Conservation (phyloP, 1,140 invertebrate species). For the Agrilus planipennis region DNA sequence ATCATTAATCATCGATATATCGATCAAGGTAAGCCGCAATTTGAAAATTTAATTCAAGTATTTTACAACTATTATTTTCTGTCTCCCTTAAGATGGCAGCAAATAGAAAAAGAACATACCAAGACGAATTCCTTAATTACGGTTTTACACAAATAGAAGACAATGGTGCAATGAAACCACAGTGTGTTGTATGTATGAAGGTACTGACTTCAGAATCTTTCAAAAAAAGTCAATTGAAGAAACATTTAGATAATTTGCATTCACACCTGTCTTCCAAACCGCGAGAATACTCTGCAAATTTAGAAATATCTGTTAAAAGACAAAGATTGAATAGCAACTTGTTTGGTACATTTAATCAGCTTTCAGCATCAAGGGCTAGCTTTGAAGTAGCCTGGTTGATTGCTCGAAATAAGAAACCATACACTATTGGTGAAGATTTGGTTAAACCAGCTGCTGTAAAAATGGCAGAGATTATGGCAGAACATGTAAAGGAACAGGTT, state of each 20-base stretch:
- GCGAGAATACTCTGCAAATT: slow-evolving; percentile 17
- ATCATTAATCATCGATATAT: slow-evolving; percentile 15
- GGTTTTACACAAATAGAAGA: slow-evolving; percentile 17
- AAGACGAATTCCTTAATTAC: slow-evolving; percentile 20
- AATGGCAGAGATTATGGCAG: slow-evolving; percentile 13
- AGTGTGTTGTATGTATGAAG: slow-evolving; percentile 20
- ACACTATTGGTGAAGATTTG: slow-evolving; percentile 17
- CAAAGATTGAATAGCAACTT: slow-evolving; percentile 17
- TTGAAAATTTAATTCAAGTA: slow-evolving; percentile 17
- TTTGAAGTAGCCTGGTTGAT: slow-evolving; percentile 19
- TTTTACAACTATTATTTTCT: slow-evolving; percentile 15
- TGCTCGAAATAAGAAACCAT: slow-evolving; percentile 17
- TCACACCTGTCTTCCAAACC: slow-evolving; percentile 14
- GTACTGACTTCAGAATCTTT: slow-evolving; percentile 20
- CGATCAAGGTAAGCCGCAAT: slow-evolving; percentile 17
- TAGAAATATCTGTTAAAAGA: slow-evolving; percentile 16
- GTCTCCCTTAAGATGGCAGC: too few relatives aligned
- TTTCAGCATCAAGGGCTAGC: slow-evolving; percentile 19
- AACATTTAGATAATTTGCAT: slow-evolving; percentile 16
- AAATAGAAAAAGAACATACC: slow-evolving; percentile 19
- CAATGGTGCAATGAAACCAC: slow-evolving; percentile 18
- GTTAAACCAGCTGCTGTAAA: slow-evolving; percentile 16
- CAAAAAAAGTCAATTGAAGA: slow-evolving; percentile 20
- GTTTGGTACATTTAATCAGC: slow-evolving; percentile 17
- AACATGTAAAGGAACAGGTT: slow-evolving; percentile 12